Percentiles rank a stretch among this genome's conserved stretches.
Conservation (phyloP, 2,797 vertebrate species). For the Vultur gryphus region DNA sequence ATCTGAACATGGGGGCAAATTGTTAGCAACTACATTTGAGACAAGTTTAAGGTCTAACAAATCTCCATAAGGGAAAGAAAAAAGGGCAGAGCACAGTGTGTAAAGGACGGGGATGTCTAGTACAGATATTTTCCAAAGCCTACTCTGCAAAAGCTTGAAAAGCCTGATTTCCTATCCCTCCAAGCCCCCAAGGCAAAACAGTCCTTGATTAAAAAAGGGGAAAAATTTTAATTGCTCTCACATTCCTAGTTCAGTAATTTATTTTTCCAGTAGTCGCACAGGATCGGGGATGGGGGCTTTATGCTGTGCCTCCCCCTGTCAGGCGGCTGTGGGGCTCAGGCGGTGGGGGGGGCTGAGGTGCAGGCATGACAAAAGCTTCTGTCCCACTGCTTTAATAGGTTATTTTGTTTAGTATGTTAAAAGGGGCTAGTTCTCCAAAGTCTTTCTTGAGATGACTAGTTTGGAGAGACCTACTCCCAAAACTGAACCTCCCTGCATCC, state of each 20-base stretch:
- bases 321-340: neutral
- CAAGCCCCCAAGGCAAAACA: constrained; percentile 25
- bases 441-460: neutral
- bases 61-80: constrained; percentile 15
- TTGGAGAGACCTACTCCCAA: neutral
- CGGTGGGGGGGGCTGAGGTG: neutral
- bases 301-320: neutral
- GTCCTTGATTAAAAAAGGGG: constrained; percentile 36
- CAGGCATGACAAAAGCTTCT: neutral
- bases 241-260: constrained; percentile 25
- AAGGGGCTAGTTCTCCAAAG: neutral
- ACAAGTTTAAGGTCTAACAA: constrained; percentile 47
- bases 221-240: constrained; percentile 44
- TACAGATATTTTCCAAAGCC: neutral
- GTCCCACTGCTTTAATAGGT: neutral
- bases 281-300: constrained; percentile 4
- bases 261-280: constrained; percentile 53
- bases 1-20: constrained; percentile 36
- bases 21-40: constrained; percentile 36
- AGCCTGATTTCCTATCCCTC: constrained; percentile 11
- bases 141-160: constrained; percentile 11
- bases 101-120: neutral
- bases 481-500: neutral
- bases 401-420: neutral
- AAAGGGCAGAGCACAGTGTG: neutral